These are phyloP conservation scores for Phytoseiulus persimilis DNA, from an alignment of 2,888 invertebrate genomes.

Conservation along the genomic window DNA sequence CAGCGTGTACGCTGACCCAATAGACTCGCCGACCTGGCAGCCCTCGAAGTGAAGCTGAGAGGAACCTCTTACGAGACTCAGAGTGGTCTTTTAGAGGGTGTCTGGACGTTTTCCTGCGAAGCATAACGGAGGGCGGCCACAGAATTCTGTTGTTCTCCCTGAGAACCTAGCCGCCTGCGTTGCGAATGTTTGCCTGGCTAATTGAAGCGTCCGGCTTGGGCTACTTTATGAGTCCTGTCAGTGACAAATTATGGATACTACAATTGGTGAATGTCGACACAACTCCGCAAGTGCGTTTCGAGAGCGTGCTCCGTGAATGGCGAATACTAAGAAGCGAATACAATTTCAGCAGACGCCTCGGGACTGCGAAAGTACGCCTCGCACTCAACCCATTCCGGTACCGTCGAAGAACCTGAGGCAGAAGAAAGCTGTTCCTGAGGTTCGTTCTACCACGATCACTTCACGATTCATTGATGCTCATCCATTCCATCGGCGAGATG, in stretches of 20 bases:
- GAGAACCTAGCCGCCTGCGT: background rate
- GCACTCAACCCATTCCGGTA: conserved; percentile 26
- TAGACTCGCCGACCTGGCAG: background rate
- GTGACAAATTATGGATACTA: background rate
- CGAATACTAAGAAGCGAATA: background rate
- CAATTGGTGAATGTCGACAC: background rate
- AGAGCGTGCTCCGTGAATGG: background rate
- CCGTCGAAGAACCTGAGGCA: conserved; percentile 12
- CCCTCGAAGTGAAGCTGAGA: background rate
- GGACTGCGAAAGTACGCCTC: background rate
- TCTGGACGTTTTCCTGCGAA: too few species aligned
- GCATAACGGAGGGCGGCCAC: too few species aligned
- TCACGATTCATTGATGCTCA: too few species aligned
- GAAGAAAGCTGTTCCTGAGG: conserved; percentile 1
- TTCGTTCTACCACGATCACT: background rate
- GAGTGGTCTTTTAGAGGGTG: background rate
- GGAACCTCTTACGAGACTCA: background rate
- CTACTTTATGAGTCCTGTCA: background rate
- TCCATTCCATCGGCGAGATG: too few species aligned
- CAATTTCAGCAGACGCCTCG: conserved; percentile 22
- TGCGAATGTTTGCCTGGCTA: background rate
- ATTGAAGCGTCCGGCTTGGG: background rate
- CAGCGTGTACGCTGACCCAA: background rate
- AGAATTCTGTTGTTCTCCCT: background rate
- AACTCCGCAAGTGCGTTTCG: too few species aligned